Evolutionary conservation across 2,797 vertebrate species (phyloP), one percentile per base, ranked within the genome.

Genomic region (Helostoma temminkii): DNA sequence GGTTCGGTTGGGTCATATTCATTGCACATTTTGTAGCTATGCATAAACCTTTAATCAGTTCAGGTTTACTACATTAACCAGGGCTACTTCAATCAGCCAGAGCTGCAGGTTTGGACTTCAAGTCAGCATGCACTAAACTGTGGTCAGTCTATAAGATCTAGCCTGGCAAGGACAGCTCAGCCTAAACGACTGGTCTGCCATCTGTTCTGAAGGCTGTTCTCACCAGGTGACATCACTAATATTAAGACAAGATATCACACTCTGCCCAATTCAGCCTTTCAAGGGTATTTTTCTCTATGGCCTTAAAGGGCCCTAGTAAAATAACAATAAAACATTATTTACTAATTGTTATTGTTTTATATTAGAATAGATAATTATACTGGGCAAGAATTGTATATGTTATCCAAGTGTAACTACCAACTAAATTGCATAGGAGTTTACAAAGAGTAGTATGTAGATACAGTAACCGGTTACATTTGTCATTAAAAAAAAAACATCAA

Each of bases 201-300:
- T 90, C 87, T 90, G 88, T 58, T 81, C 74, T 45, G 78, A 75
- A 71, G 74, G 79, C 89, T 88, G 69, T 73, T 87, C 82, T 72
- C 86, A 77, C 83, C 76, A 87, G 86, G 87, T 85, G 86, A 90
- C 84, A 68, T 77, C 67, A 22, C 75, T 78, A 81, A 83, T 82
- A 79, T 82, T 70, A 76, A 75, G 71, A 86, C 82, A 80, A 80
- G 71, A 82, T 74, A 78, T 81, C 81, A 74, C 69, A 72, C 48
- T 53, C 72, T 81, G 89, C 84, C 84, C 71, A 80, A 22, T 79
- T 86, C 77, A 74, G 82, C 83, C 79, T 77, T 75, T 86, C 67
- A 76, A 62, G 42, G 43, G 28, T 12, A 18, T 71, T 76, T 67
- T 45, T 28, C 53, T 36, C 21, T 76, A 75, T 47, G 45, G 61